A percentile compares a stretch with the other conserved stretches of the same genome.
phyloP scores from a whole-genome alignment of 2,797 vertebrate species.

The Centroberyx gerrardi region DNA sequence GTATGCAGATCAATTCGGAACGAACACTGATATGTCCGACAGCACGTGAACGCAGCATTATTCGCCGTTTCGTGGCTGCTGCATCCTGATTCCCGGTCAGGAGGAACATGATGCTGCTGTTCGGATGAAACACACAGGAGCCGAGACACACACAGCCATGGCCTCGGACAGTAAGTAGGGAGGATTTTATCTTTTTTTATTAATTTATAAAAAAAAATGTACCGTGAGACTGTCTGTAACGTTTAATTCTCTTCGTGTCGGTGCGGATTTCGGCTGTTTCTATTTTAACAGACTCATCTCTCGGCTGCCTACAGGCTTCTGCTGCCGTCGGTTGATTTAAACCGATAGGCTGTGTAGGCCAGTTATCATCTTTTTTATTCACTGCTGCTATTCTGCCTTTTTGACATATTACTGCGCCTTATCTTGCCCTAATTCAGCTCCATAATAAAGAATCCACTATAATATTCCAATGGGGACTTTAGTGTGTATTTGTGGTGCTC shows the following conservation, averaged over 20 bases:
- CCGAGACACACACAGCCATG: constrained; percentile 77
- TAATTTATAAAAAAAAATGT: no score
- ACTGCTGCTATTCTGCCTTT: not conserved
- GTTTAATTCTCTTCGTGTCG: no score
- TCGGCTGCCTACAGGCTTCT: not conserved
- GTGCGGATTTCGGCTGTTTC: not conserved
- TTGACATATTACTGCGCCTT: not conserved
- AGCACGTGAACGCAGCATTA: constrained; percentile 43
- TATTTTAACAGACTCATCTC: no score
- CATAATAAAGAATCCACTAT: rapidly evolving
- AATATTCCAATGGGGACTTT: not conserved
- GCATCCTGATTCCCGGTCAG: constrained; percentile 4
- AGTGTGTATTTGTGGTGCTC: not conserved
- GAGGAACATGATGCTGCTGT: constrained; percentile 47
- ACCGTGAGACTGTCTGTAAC: not conserved
- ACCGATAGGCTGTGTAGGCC: constrained; percentile 52
- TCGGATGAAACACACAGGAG: constrained; percentile 24
- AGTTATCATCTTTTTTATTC: not conserved
- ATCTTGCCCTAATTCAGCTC: not conserved
- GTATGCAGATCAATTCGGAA: not conserved
- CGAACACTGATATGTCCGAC: constrained; percentile 8
- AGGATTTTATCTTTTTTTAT: not conserved
- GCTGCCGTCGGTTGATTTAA: not conserved
- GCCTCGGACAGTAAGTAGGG: constrained; percentile 89
- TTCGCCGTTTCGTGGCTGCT: constrained; percentile 38